Evolutionary conservation across 2,113 vertebrate species (phyloP), one percentile per base, ranked within the genome.

Genomic region (Cervus canadensis): DNA sequence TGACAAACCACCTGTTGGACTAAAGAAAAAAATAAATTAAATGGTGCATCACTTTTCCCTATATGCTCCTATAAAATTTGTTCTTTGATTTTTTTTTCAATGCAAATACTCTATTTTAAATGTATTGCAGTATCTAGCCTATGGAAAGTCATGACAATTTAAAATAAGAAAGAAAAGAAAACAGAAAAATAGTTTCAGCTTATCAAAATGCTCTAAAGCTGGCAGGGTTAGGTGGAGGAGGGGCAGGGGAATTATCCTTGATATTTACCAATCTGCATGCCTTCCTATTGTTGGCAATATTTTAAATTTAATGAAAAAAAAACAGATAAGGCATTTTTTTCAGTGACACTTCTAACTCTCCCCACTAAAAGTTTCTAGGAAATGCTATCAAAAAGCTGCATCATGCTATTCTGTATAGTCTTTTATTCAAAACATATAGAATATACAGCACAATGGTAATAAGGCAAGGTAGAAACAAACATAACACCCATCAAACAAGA

Each of bases 1-100:
- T 98, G 98, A 98, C 98, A 98, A 98, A 98, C 98, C 99, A 99
- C 98, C 98, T 99, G 99, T 99, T 96, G 94, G 92, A 91, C 87
- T 97, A 97, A 95, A 98, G 98, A 98, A 98, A 98, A 96, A 93
- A 52, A 56, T 64, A 86, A 97, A 96, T 12, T 64, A 86, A 97
- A 96, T 12, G 95, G 79, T 98, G 98, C 91, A 97, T 96, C 95
- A 98, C 96, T 96, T 98, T 97, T 89, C 90, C 93, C 88, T 84
- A 67, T 28, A 15, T 93, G 88, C 60, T 89, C 93, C 90, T 50
- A 15, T 64, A 89, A 88, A 85, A 91, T 43, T 8, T 54, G 6
- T 62, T 76, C 57, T 88, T 94, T 79, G 45, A 88, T 83, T 96
- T 64, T 97, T 62, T 87, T 97, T 97, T 96, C 43, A 83, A 5